These are phyloP conservation scores for Ylistrum balloti DNA, from an alignment of 1,140 invertebrate species.

Conservation along the genomic window DNA sequence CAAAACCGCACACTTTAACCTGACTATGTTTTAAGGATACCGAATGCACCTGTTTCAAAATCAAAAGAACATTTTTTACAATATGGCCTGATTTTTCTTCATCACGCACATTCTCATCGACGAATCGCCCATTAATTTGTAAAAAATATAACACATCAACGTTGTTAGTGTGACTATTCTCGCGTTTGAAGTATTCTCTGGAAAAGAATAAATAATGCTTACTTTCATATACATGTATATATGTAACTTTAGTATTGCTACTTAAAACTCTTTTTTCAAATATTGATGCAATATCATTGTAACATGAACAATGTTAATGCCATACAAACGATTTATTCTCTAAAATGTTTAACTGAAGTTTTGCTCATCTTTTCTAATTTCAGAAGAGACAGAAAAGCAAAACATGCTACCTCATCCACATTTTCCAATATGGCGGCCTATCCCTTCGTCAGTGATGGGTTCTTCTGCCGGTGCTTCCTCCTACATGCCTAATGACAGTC, in stretches of 20 bases:
- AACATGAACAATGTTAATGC: no score
- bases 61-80: slow-evolving; percentile 35
- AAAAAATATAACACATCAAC: background rate
- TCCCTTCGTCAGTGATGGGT: slow-evolving; percentile 69
- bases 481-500: slow-evolving; percentile 63
- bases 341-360: no score
- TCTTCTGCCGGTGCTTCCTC: slow-evolving; percentile 53
- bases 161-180: background rate
- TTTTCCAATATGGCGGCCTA: slow-evolving; percentile 74
- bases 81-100: background rate
- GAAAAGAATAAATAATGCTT: background rate
- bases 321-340: no score
- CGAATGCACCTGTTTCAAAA: slow-evolving; percentile 10
- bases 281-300: no score
- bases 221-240: background rate
- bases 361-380: no score
- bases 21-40: background rate
- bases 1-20: slow-evolving; percentile 22
- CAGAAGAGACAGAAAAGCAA: slow-evolving; percentile 67
- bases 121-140: background rate
- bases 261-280: no score
- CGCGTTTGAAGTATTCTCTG: background rate
- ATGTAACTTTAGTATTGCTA: no score
- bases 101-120: background rate
- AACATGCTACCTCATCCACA: slow-evolving; percentile 65